Base-by-base conservation (phyloP, 2,113 vertebrate species). In the Phrynosoma platyrhinos region DNA sequence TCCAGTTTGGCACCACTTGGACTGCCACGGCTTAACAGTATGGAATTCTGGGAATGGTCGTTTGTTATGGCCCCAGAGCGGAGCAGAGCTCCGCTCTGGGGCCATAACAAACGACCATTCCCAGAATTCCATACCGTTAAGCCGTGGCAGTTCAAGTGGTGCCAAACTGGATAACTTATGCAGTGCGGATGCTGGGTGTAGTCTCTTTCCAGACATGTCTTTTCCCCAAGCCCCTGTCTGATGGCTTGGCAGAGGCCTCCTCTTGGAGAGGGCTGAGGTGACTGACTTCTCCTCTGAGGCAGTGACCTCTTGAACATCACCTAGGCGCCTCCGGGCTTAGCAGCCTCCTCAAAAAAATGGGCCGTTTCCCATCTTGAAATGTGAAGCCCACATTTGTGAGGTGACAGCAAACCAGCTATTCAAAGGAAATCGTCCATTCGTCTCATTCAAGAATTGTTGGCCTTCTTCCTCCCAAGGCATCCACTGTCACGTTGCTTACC, bases 401-500 rank as follows among this genome's bases (percentile, higher is more conserved):
- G 53, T 62, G 36, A 36, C 9, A 74, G 23, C 68, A 82, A 82
- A 52, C 4, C 77, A 66, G 32, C 23, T 14, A 30, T 66, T 80
- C 47, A 87, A 75, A 75, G 20, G 18, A 64, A 8, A 71, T 8
- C 10, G 68, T 12, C 5, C 66, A 1, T 72, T 18, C 8, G 30
- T 36, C 42, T 53, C 53, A 21, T 42, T 64, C 55, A 1, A 23
- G 21, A 5, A 58, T 32, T 58, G 64, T 77, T 25, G 42, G n/a
- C 27, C 18, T 77, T 9, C 30, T 12, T 9, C 23, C 42, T 1
- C 16, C 27, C 30, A 62, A 0, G 3, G 0, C 25, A 23, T 4
- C 7, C 18, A 40, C 10, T 13, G 14, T 30, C 10, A 9, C 32
- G 14, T 40, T 36, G 36, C n/a, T 0, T n/a, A 0, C 40, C 9